These are phyloP conservation scores for Cheilosia pagana DNA, from an alignment of 2,888 invertebrate species.

Conservation along the genomic window DNA sequence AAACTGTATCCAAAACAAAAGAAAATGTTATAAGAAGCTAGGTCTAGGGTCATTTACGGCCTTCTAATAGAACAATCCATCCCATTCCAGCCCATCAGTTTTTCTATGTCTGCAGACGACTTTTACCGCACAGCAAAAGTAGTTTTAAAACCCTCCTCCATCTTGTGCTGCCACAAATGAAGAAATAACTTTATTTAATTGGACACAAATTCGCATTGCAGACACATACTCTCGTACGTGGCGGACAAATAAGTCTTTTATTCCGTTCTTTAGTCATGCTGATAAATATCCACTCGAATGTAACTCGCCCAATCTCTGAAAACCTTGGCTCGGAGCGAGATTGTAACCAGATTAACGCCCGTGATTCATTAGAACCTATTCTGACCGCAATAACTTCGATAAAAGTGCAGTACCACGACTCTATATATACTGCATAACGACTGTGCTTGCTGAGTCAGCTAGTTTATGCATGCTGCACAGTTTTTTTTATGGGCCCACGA, in stretches of 20 bases:
- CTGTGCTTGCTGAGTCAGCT: slow-evolving; percentile 49
- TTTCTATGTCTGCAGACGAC: background rate
- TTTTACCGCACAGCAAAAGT: background rate
- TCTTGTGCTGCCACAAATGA: too few relatives aligned
- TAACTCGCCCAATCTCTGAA: slow-evolving; percentile 32
- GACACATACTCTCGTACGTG: too few relatives aligned
- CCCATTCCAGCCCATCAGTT: too few relatives aligned
- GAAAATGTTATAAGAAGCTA: too few relatives aligned
- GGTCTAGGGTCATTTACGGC: too few relatives aligned
- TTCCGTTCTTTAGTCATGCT: slow-evolving; percentile 18
- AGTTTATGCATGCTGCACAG: slow-evolving; percentile 26
- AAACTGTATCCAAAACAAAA: too few relatives aligned
- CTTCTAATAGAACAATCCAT: too few relatives aligned
- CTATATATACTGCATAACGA: slow-evolving; percentile 19
- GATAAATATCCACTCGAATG: slow-evolving; percentile 33
- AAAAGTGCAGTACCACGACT: slow-evolving; percentile 20
- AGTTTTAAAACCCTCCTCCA: background rate
- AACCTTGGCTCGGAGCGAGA: slow-evolving; percentile 57
- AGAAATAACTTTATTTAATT: too few relatives aligned
- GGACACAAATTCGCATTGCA: slow-evolving; percentile 13
- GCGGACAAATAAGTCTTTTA: background rate
- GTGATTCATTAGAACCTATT: slow-evolving; percentile 66
- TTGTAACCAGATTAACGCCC: slow-evolving; percentile 49
- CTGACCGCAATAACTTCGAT: slow-evolving; percentile 42
- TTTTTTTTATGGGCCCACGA: slow-evolving; percentile 38